Base-by-base conservation (phyloP, 1,140 invertebrate genomes). In the Elymnias hypermnestra region DNA sequence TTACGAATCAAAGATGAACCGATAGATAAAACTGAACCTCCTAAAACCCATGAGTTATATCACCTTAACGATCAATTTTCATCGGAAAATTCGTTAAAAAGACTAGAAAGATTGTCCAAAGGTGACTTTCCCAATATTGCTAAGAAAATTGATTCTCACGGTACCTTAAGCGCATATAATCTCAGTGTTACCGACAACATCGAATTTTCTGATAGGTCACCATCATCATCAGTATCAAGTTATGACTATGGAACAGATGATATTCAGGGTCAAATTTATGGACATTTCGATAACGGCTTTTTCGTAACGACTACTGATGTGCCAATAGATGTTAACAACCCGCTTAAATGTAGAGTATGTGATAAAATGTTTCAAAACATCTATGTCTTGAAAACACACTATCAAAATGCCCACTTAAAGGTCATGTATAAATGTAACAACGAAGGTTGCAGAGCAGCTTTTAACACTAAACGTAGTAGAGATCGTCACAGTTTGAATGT, bases 361-460 rank as follows among this genome's bases (percentile, higher is more conserved):
- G 95, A 94, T 6, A 97, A 97, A 81, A 90, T 95, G 57, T 98
- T 98, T 83, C 95, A 96, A 73, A 98, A 97, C 68, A 94, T 96
- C 67, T 98, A 97, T 68, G 93, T 94, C n/a, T 92, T 98, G 0
- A 98, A 97, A 83, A 96, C 94, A 0, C 97, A 98, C 71, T 98
- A 97, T 83, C 96, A 97, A 87, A 98, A 96, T 78, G 94, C 97
- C 0, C 97, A 98, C 87, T 90, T 98, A 26, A 98, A 98, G 82
- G 81, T 98, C 45, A 97, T 98, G 93, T 97, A 98, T 82, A 95
- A 95, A 66, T 99, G 97, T 85, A 96, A 93, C 51, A 93, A 98
- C 1, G 95, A 97, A 50, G 97, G 97, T n/a, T 98, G 97, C 72
- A 96, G 95, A 75, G 96, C 96, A 0, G 93, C 95, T 0, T 99